A percentile compares a stretch with the other conserved stretches of the same genome.
These are phyloP conservation scores for Amaurobius ferox DNA, from an alignment of 2,888 invertebrate species.

Conservation along the genomic window DNA sequence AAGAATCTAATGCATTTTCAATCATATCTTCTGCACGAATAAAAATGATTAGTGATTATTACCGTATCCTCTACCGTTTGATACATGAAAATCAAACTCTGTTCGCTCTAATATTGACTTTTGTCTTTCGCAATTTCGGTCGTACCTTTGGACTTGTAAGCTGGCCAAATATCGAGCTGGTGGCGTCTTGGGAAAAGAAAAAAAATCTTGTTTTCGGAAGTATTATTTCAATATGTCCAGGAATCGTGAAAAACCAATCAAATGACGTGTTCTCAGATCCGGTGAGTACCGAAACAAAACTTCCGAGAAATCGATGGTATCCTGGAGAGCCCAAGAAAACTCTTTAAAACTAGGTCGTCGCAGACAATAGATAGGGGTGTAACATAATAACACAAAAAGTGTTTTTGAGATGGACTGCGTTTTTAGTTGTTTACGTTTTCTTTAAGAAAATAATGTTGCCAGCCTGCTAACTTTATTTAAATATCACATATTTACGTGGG, in stretches of 20 bases:
- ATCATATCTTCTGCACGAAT: background rate
- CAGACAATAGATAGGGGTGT: conserved; percentile 7
- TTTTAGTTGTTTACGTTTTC: too few species aligned
- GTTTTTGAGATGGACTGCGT: background rate
- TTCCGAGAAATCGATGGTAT: conserved; percentile 40
- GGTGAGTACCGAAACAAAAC: conserved; percentile 5
- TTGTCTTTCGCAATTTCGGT: background rate
- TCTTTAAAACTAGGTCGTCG: conserved; percentile 32
- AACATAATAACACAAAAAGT: background rate
- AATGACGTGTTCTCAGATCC: conserved; percentile 7
- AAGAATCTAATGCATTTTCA: too few species aligned
- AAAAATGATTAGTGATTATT: background rate
- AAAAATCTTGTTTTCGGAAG: background rate
- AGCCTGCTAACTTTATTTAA: too few species aligned
- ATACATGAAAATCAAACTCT: background rate
- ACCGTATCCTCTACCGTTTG: background rate
- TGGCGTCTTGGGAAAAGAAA: background rate
- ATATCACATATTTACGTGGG: too few species aligned
- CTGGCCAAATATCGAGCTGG: background rate
- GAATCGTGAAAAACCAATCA: conserved; percentile 28
- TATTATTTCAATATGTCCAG: background rate
- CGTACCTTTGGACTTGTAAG: background rate
- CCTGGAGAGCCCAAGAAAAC: conserved; percentile 24
- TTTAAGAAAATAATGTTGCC: too few species aligned
- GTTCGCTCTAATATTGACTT: background rate